Percentiles rank a stretch among this genome's conserved stretches.
phyloP scores from a whole-genome alignment of 1,140 invertebrate genomes.

The Orussus abietinus region DNA sequence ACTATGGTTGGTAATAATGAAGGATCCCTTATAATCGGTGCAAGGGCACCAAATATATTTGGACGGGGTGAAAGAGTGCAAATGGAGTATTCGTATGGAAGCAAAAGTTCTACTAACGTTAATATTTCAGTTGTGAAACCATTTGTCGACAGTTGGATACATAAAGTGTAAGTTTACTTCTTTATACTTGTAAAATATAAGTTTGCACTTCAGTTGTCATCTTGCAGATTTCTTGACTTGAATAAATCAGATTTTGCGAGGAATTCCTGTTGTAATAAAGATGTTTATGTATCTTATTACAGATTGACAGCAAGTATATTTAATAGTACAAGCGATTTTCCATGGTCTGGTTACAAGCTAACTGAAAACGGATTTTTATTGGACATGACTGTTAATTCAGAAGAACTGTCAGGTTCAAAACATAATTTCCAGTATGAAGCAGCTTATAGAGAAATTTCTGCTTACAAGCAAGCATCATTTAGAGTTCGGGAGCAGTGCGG shows the following conservation, averaged over 20 bases:
- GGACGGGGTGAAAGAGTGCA: constrained; percentile 77
- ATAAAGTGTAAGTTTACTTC: constrained; percentile 42
- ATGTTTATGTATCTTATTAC: no score
- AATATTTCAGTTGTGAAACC: constrained; percentile 74
- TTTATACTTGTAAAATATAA: not conserved
- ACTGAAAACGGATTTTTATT: constrained; percentile 63
- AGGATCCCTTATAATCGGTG: constrained; percentile 68
- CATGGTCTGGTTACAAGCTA: constrained; percentile 75
- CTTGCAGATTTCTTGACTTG: no score
- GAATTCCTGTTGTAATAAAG: no score
- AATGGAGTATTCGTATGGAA: constrained; percentile 72
- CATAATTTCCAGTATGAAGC: constrained; percentile 84
- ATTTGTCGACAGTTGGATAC: constrained; percentile 53
- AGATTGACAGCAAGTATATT: constrained; percentile 68
- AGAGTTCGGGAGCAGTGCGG: constrained; percentile 78
- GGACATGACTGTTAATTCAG: constrained; percentile 64
- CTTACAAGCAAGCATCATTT: constrained; percentile 65
- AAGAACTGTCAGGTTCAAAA: constrained; percentile 53
- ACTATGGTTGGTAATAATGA: constrained; percentile 84
- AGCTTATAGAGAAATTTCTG: constrained; percentile 69
- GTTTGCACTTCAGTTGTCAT: not conserved
- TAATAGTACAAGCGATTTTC: constrained; percentile 69
- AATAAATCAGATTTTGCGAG: no score
- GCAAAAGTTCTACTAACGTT: constrained; percentile 68
- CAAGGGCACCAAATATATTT: constrained; percentile 72